phyloP scores from a whole-genome alignment of 2,113 vertebrate species.

The Aix galericulata region DNA sequence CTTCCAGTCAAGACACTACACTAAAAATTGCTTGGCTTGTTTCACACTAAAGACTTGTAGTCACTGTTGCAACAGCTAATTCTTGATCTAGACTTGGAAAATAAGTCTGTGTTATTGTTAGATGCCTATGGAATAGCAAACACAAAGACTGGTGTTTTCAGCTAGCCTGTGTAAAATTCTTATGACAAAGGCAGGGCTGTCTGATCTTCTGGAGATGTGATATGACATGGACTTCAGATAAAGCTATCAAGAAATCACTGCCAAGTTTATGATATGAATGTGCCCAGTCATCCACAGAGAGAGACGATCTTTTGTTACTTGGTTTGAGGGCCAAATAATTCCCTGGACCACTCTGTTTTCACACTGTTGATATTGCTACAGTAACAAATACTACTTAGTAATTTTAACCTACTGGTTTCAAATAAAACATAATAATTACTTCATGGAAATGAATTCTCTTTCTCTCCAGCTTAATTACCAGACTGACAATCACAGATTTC shows the following conservation, averaged over 20 bases:
- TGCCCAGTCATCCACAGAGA: not conserved
- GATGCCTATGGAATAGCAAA: not conserved
- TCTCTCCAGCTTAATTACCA: not conserved
- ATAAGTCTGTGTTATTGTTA: not conserved
- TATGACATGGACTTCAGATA: not conserved
- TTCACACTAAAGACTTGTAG: not conserved
- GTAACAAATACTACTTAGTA: not conserved
- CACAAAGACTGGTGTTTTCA: not conserved
- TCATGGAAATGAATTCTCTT: not conserved
- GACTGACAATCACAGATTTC: not conserved
- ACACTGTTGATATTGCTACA: not conserved
- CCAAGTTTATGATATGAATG: not conserved
- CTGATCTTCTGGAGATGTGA: not conserved
- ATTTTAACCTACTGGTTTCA: not conserved
- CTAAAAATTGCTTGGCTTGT: not conserved
- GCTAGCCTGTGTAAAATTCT: not conserved
- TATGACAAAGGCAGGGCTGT: not conserved
- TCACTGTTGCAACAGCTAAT: not conserved
- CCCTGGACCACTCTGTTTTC: not conserved
- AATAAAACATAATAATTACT: not conserved
- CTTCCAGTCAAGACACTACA: not conserved
- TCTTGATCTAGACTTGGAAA: not conserved
- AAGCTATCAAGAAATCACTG: not conserved
- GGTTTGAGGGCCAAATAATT: not conserved
- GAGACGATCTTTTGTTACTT: not conserved